Evolutionary conservation across 1,140 invertebrate genomes (phyloP).

Genomic region (Pectinophora gossypiella): DNA sequence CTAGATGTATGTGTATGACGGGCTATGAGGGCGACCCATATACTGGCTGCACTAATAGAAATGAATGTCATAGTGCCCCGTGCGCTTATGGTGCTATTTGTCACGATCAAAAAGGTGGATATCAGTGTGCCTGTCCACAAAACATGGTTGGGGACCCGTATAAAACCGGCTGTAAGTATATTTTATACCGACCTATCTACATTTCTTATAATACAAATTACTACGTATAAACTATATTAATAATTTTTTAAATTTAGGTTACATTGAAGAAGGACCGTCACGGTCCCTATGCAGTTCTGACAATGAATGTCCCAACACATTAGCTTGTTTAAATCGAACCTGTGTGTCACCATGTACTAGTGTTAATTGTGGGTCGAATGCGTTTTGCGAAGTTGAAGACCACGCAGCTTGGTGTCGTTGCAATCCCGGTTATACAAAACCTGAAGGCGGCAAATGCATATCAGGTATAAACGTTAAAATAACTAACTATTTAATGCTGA

Average conservation of each 20-base stretch:
- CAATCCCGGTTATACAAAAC: slow-evolving; percentile 86
- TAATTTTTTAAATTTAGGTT: slow-evolving; percentile 35
- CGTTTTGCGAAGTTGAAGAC: slow-evolving; percentile 90
- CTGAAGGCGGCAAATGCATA: slow-evolving; percentile 85
- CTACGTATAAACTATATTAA: slow-evolving; percentile 3
- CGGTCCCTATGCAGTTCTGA: slow-evolving; percentile 80
- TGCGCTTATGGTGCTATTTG: slow-evolving; percentile 92
- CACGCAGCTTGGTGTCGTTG: slow-evolving; percentile 93
- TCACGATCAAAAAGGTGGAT: slow-evolving; percentile 89
- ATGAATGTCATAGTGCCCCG: slow-evolving; percentile 86
- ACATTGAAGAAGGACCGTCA: slow-evolving; percentile 33
- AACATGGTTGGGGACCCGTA: slow-evolving; percentile 90
- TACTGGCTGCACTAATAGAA: slow-evolving; percentile 88
- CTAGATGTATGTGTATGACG: slow-evolving; percentile 89
- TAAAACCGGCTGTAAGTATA: slow-evolving; percentile 83
- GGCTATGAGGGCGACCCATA: slow-evolving; percentile 91
- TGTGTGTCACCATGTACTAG: slow-evolving; percentile 89
- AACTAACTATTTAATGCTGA: not conserved
- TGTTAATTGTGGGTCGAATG: slow-evolving; percentile 88
- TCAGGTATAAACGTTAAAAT: slow-evolving; percentile 76
- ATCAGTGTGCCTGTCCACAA: slow-evolving; percentile 88
- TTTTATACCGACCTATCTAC: not conserved
- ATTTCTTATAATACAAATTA: not conserved
- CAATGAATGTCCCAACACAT: slow-evolving; percentile 86
- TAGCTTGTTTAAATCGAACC: slow-evolving; percentile 84